A percentile compares a stretch with the other conserved stretches of the same genome.
Conservation (phyloP, 2,888 invertebrate species). For the Epinotia bilunana region DNA sequence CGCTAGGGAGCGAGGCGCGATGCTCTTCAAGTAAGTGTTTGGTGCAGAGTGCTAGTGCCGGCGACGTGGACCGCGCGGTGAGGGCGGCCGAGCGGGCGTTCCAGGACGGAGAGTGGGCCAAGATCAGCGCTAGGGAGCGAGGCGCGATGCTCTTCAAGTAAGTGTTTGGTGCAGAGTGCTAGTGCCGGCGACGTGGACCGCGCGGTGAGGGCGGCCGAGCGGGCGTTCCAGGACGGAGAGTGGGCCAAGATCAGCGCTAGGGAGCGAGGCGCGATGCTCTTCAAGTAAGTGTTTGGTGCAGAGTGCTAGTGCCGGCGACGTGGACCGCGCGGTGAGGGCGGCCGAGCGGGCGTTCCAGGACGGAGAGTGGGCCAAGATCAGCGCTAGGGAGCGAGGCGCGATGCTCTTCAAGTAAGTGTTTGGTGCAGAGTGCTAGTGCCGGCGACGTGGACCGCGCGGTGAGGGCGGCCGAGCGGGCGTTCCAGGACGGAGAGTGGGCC, state of each 20-base stretch:
- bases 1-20: slow-evolving; percentile 93
- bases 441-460: slow-evolving; percentile 96
- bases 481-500: slow-evolving; percentile 96
- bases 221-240: slow-evolving; percentile 93
- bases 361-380: slow-evolving; percentile 97
- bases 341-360: slow-evolving; percentile 94
- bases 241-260: slow-evolving; percentile 98
- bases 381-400: slow-evolving; percentile 94
- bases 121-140: slow-evolving; percentile 95
- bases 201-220: slow-evolving; percentile 94
- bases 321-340: slow-evolving; percentile 93
- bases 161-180: slow-evolving; percentile 90
- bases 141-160: slow-evolving; percentile 92
- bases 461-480: slow-evolving; percentile 93
- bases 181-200: slow-evolving; percentile 92
- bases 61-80: slow-evolving; percentile 95
- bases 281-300: no score
- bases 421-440: slow-evolving; percentile 89
- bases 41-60: slow-evolving; percentile 89
- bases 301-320: slow-evolving; percentile 90
- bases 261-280: slow-evolving; percentile 93
- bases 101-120: slow-evolving; percentile 95
- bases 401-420: no score
- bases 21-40: no score
- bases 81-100: slow-evolving; percentile 95